Percentiles rank a stretch among this genome's conserved stretches.
phyloP scores from a whole-genome alignment of 2,888 invertebrate genomes.

The Papilio demoleus region DNA sequence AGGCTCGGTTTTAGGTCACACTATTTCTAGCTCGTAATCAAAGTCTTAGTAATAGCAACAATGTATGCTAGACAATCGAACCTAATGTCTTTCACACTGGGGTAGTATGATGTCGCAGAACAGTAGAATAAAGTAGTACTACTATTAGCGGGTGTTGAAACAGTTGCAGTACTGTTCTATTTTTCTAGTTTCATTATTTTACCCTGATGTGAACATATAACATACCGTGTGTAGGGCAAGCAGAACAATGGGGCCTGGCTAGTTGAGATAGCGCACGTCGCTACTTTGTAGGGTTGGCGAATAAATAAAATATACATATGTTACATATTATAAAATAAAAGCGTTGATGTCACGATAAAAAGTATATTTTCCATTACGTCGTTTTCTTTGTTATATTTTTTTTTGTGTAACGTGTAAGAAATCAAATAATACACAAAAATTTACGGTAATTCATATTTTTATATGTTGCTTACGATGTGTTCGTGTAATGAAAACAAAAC shows the following conservation, averaged over 20 bases:
- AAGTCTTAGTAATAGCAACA: constrained; percentile 42
- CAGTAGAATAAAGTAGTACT: not conserved
- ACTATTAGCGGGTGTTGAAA: too few relatives aligned
- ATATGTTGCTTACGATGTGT: too few relatives aligned
- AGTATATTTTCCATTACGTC: too few relatives aligned
- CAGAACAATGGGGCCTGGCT: constrained; percentile 39
- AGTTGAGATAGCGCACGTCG: constrained; percentile 42
- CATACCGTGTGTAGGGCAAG: constrained; percentile 40
- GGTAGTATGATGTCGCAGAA: not conserved
- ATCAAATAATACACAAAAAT: too few relatives aligned
- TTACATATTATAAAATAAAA: not conserved
- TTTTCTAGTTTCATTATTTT: not conserved
- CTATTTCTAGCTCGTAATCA: constrained; percentile 41
- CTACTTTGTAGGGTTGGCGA: constrained; percentile 38
- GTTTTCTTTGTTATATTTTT: too few relatives aligned
- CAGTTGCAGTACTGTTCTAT: not conserved
- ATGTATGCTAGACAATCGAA: constrained; percentile 42
- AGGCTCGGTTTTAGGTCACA: constrained; percentile 40
- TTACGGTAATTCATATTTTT: too few relatives aligned
- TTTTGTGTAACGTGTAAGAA: too few relatives aligned
- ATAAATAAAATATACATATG: constrained; percentile 3
- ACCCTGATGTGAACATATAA: not conserved
- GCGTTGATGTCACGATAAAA: not conserved
- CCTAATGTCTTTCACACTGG: constrained; percentile 22
- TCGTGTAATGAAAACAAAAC: not conserved